phyloP scores from a whole-genome alignment of 2,797 vertebrate genomes.

The Rhynchotus rufescens region DNA sequence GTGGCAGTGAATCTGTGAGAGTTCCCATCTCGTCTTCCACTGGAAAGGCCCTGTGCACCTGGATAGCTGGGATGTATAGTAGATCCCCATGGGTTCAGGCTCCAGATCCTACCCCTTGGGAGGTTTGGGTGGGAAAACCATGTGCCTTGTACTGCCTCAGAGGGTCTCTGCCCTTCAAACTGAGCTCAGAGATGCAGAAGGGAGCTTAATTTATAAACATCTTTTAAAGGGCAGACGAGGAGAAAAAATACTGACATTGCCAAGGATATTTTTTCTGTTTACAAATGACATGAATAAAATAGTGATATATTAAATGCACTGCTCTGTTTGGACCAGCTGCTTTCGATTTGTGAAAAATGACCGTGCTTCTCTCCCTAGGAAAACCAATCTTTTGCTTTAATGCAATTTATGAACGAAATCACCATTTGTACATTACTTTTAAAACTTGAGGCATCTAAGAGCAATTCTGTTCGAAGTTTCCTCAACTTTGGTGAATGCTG shows the following conservation, averaged over 20 bases:
- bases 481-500: conserved; percentile 71
- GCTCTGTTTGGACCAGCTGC: conserved; percentile 57
- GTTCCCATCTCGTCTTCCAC: not conserved
- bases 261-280: conserved; percentile 66
- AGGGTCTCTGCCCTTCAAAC: not conserved
- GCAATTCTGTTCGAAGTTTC: conserved; percentile 71
- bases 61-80: not conserved
- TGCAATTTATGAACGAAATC: conserved; percentile 70
- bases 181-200: not conserved
- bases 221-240: conserved; percentile 62
- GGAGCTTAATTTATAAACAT: conserved; percentile 34
- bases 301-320: conserved; percentile 65
- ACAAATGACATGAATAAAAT: conserved; percentile 65
- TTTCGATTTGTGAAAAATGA: conserved; percentile 72
- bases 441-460: conserved; percentile 61
- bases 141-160: accelerated
- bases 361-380: conserved; percentile 48
- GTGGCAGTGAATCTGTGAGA: not conserved
- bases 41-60: not conserved
- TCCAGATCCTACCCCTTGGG: not conserved
- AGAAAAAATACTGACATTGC: conserved; percentile 39
- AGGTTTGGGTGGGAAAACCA: not conserved
- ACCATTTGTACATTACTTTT: conserved; percentile 68
- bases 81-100: not conserved
- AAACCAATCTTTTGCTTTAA: conserved; percentile 66